Percentiles rank a stretch among this genome's conserved stretches.
Conservation (phyloP, 2,113 vertebrate species). For the Tyrannus savana region DNA sequence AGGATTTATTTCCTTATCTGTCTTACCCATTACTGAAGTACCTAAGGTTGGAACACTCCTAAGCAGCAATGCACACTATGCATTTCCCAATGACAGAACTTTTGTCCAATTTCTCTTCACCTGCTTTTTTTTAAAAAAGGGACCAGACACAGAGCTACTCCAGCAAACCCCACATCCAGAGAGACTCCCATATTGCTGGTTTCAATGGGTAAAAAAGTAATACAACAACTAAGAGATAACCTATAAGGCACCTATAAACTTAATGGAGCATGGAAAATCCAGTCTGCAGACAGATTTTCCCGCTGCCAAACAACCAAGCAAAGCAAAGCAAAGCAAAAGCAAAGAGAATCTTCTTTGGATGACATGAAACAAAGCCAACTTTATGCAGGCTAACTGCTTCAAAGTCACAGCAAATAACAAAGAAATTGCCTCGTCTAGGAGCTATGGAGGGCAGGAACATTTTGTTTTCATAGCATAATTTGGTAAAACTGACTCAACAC, state of each 20-base stretch:
- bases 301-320: neutral
- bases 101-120: neutral
- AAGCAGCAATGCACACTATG: neutral
- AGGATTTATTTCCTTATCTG: neutral
- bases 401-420: conserved; percentile 8
- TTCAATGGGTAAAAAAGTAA: neutral
- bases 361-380: neutral
- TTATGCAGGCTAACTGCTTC: neutral
- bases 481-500: conserved; percentile 42
- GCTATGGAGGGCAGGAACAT: neutral
- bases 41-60: neutral
- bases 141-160: neutral
- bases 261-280: neutral
- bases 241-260: neutral
- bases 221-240: neutral
- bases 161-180: neutral
- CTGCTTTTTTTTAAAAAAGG: neutral
- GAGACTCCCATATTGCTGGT: neutral
- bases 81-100: neutral
- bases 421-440: neutral
- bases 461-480: conserved; percentile 45
- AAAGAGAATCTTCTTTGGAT: neutral
- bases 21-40: neutral
- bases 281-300: neutral
- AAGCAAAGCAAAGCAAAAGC: neutral